Conservation (phyloP, 2,888 invertebrate genomes). For the Yponomeuta plumbellus region DNA sequence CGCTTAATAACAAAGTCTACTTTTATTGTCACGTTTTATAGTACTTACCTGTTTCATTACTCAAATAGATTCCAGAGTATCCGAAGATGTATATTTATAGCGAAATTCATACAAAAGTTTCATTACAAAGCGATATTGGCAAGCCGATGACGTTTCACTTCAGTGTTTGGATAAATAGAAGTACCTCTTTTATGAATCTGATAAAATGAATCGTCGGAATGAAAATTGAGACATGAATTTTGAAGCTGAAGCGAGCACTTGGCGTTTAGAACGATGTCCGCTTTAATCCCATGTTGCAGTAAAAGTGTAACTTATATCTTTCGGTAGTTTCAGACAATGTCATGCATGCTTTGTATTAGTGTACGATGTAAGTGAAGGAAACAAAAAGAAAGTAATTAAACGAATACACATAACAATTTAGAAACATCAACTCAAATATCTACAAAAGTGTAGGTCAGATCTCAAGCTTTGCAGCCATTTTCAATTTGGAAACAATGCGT, state of each 20-base stretch:
- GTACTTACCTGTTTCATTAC: not conserved
- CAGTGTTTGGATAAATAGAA: not conserved
- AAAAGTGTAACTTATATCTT: not conserved
- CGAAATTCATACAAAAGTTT: not conserved
- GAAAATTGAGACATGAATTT: not conserved
- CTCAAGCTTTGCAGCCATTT: not conserved
- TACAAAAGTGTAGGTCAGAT: not conserved
- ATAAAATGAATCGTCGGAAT: not conserved
- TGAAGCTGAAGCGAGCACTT: not conserved
- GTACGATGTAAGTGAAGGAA: not conserved
- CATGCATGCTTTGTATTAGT: conserved; percentile 4
- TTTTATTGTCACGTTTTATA: not conserved
- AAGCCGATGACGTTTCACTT: not conserved
- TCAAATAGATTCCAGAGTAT: not conserved
- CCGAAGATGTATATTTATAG: not conserved
- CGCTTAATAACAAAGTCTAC: not conserved
- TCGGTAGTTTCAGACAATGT: not conserved
- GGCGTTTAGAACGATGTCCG: not conserved
- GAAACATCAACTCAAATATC: not conserved
- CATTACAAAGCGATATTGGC: not conserved
- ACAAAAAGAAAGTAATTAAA: not conserved
- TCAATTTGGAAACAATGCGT: not conserved
- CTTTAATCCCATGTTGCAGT: not conserved
- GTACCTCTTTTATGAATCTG: not conserved
- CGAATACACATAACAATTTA: not conserved